Base-by-base conservation (phyloP, 2,797 vertebrate genomes). In the Philypnodon macrostomus region DNA sequence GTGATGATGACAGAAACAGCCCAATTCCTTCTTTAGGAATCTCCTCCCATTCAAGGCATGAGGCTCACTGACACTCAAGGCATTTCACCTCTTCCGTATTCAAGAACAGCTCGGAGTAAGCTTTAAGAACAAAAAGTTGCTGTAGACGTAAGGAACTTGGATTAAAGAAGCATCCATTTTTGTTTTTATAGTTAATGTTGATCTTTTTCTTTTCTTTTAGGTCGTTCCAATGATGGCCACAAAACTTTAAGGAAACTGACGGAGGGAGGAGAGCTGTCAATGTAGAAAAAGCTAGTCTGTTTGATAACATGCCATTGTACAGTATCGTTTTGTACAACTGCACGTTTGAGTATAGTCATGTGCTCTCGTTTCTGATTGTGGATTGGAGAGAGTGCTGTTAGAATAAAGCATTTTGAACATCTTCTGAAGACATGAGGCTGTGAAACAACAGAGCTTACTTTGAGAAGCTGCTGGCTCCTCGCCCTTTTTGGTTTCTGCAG, bases 41-140 rank as follows among this genome's bases (percentile, higher is more conserved):
- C 83, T 83, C 84, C 81, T 80, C 85, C 83, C 85, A 77, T 73
- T 80, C 62, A 56, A 30, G 53, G 47, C 45, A 21, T 15, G 42
- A 63, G 46, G 30, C 38, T 62, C 18, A 57, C 58, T 71, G 72
- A 66, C 69, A 79, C 69, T 58, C 48, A 18, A 53, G 34, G 27
- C 40, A 63, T 59, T 39, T 29, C n/a, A 34, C 50, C 36, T 70
- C 63, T 79, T 85, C 64, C 48, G 57, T 79, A 50, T 70, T 82
- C 58, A 55, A 71, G 48, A 49, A 40, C 45, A 47, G 32, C 45
- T 61, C 53, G 39, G 35, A 30, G 45, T 4, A 12, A 8, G 39
- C 30, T 47, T 44, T 48, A 45, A 19, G n/a, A 23, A 69, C 36
- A 50, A 33, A 46, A 54, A 46, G 37, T 58, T 56, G 39, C 13